A percentile compares a stretch with the other conserved stretches of the same genome.
Evolutionary conservation across 2,113 vertebrate species (phyloP).

Genomic region (Rhinolophus ferrumequinum): DNA sequence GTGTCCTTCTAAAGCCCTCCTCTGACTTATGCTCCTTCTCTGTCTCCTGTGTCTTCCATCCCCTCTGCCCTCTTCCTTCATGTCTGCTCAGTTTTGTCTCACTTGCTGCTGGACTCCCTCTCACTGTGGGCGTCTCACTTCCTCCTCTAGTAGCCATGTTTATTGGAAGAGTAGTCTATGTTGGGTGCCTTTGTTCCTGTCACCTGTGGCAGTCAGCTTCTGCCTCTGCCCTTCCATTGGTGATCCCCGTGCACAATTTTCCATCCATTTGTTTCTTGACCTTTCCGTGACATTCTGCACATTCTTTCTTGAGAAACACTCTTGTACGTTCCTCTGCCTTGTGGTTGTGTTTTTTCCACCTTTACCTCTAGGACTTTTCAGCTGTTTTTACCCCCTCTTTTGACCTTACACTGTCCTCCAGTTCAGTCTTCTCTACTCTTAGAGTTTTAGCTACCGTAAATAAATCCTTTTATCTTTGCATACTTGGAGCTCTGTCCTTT

Average conservation of each 20-base stretch:
- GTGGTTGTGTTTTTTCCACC: not conserved
- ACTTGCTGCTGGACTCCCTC: not conserved
- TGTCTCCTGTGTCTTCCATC: not conserved
- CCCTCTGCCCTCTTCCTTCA: not conserved
- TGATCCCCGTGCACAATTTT: not conserved
- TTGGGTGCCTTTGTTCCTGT: not conserved
- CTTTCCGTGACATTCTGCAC: not conserved
- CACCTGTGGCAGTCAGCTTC: not conserved
- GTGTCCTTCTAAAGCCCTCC: rapidly evolving
- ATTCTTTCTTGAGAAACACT: not conserved
- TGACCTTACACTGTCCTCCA: not conserved
- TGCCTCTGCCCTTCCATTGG: not conserved
- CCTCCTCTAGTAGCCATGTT: not conserved
- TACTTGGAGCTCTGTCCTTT: not conserved
- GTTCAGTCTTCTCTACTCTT: not conserved
- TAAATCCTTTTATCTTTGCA: not conserved
- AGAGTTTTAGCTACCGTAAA: not conserved
- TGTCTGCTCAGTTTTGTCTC: not conserved
- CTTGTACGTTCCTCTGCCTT: not conserved
- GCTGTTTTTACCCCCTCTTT: not conserved
- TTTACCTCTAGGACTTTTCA: not conserved
- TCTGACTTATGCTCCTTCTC: not conserved
- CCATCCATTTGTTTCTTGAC: not conserved
- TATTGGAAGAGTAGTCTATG: not conserved
- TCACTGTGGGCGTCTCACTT: not conserved